Percentiles rank a stretch among this genome's conserved stretches.
Conservation (phyloP, 1,140 invertebrate genomes). For the Micrasema longulum region DNA sequence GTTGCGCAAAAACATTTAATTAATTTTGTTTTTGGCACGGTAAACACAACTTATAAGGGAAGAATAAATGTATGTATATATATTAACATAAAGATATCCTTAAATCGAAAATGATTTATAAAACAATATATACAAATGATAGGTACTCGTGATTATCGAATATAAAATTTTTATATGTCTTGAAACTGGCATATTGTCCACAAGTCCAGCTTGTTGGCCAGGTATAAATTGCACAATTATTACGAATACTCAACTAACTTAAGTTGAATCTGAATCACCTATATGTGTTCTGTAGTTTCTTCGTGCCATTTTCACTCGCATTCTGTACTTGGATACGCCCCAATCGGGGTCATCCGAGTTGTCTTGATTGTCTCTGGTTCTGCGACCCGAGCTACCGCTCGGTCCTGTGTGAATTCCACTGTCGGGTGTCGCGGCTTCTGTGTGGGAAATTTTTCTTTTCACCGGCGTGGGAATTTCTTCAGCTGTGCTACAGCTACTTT, state of each 20-base stretch:
- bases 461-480: constrained; percentile 56
- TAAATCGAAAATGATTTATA: no score
- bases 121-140: no score
- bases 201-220: constrained; percentile 10
- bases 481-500: constrained; percentile 64
- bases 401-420: constrained; percentile 57
- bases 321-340: constrained; percentile 65
- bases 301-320: constrained; percentile 68
- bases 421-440: constrained; percentile 56
- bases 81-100: no score
- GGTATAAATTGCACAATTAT: not conserved
- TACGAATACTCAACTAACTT: constrained; percentile 44
- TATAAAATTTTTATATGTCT: not conserved
- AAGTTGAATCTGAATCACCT: constrained; percentile 71
- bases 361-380: constrained; percentile 50
- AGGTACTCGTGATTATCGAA: no score
- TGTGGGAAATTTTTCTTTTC: constrained; percentile 34
- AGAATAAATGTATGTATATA: no score
- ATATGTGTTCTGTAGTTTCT: constrained; percentile 69
- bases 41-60: no score
- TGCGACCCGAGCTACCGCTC: constrained; percentile 56
- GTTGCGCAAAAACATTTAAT: no score
- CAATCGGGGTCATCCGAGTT: constrained; percentile 66
- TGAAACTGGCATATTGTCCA: not conserved
- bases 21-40: no score